Percentiles rank a stretch among this genome's conserved stretches.
Conservation (phyloP, 2,797 vertebrate species). For the Liparis tanakae region DNA sequence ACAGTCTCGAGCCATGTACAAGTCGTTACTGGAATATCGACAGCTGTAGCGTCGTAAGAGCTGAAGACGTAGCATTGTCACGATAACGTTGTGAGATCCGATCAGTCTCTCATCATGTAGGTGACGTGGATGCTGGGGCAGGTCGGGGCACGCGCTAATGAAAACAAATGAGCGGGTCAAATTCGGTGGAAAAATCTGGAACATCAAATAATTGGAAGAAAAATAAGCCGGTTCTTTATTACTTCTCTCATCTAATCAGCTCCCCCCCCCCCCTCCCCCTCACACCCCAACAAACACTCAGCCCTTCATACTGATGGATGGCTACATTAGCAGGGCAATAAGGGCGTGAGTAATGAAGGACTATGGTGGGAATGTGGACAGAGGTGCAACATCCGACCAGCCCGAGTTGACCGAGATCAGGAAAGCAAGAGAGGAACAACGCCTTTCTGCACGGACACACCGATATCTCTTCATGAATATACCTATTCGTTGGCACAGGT, state of each 20-base stretch:
- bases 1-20: not conserved
- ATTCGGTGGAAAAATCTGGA: conserved; percentile 1
- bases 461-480: not conserved
- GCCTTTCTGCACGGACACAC: not conserved
- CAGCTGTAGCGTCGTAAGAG: not conserved
- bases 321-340: conserved; percentile 36
- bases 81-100: not conserved
- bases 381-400: conserved; percentile 5
- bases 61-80: not conserved
- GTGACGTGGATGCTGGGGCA: not conserved
- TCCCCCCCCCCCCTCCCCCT: not conserved
- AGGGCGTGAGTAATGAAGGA: conserved; percentile 17
- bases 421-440: conserved; percentile 23
- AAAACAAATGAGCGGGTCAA: not conserved
- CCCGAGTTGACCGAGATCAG: conserved; percentile 4
- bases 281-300: conserved; percentile 3
- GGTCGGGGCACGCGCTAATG: not conserved
- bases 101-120: not conserved
- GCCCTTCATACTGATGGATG: conserved; percentile 33
- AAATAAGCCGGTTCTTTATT: not conserved
- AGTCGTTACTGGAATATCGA: not conserved
- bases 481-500: not conserved
- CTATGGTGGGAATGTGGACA: conserved; percentile 3
- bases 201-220: not conserved
- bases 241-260: conserved; percentile 4